phyloP scores from a whole-genome alignment of 1,140 invertebrate species.

The Nixonia krombeini region DNA sequence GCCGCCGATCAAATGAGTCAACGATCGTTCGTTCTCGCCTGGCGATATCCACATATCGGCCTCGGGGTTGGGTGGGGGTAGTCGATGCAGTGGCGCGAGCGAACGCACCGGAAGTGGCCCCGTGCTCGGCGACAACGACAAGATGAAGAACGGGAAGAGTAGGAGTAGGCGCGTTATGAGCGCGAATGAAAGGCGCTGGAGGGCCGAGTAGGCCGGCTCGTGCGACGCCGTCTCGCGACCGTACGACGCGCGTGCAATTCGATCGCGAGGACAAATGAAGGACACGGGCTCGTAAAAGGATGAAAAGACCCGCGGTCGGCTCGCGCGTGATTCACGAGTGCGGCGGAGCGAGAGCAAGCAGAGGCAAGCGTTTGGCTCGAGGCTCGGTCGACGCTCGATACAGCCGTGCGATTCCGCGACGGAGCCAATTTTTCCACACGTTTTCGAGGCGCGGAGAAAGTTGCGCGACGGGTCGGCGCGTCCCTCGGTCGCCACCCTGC shows the following conservation, averaged over 20 bases:
- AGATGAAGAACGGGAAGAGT: slow-evolving; percentile 33
- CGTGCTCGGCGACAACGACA: slow-evolving; percentile 46
- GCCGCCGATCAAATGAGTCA: too few species aligned
- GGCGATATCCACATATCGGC: too few species aligned
- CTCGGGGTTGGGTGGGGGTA: too few species aligned
- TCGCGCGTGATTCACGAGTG: slow-evolving; percentile 38
- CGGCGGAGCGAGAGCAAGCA: too few species aligned
- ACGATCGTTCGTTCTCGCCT: too few species aligned
- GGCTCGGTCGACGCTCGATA: too few species aligned
- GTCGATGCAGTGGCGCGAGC: slow-evolving; percentile 21
- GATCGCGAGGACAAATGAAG: slow-evolving; percentile 51
- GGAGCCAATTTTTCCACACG: background rate
- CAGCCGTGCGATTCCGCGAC: background rate
- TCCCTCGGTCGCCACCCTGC: too few species aligned
- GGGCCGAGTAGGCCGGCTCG: slow-evolving; percentile 34
- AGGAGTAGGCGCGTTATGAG: slow-evolving; percentile 50
- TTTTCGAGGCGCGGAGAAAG: background rate
- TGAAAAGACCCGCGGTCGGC: slow-evolving; percentile 34
- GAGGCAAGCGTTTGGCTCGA: too few species aligned
- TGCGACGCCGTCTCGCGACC: slow-evolving; percentile 34
- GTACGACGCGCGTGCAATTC: slow-evolving; percentile 35
- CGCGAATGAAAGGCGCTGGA: slow-evolving; percentile 42
- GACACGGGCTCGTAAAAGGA: slow-evolving; percentile 48
- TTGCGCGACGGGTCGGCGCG: too few species aligned
- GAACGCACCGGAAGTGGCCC: slow-evolving; percentile 45